A percentile compares a stretch with the other conserved stretches of the same genome.
Evolutionary conservation across 2,113 vertebrate genomes (phyloP).

Genomic region (Australoheros scitulus): DNA sequence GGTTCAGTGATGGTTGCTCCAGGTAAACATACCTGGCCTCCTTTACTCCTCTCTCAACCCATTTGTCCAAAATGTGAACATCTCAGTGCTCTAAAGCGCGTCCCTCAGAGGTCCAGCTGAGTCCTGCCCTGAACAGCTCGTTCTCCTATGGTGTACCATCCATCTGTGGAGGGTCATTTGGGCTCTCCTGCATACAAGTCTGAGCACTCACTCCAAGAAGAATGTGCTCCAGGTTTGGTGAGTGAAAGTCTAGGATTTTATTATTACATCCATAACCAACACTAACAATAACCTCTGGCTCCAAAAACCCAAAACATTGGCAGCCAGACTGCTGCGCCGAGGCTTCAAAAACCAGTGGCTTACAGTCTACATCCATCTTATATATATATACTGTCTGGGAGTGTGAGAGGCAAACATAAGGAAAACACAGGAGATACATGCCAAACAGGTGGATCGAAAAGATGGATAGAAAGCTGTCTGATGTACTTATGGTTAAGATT

Average conservation of each 20-base stretch:
- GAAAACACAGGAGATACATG: neutral
- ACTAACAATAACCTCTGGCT: neutral
- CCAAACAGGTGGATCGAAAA: neutral
- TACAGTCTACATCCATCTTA: neutral
- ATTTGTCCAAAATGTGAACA: neutral
- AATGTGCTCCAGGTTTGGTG: neutral
- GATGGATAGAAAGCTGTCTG: neutral
- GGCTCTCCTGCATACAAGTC: neutral
- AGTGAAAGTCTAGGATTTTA: fast-evolving
- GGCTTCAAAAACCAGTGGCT: neutral
- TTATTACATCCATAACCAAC: neutral
- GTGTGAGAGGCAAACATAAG: fast-evolving
- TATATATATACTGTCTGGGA: neutral
- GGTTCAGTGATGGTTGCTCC: fast-evolving
- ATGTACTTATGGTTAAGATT: neutral
- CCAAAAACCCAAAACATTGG: neutral
- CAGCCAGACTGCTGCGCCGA: neutral
- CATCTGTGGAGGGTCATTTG: neutral
- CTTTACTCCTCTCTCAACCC: no score
- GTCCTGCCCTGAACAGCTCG: no score
- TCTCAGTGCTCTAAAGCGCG: neutral
- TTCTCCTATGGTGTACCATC: neutral
- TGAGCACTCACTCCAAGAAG: neutral
- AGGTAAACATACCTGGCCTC: neutral
- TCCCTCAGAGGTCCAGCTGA: neutral